A percentile compares a stretch with the other conserved stretches of the same genome.
Evolutionary conservation across 1,140 invertebrate genomes (phyloP).

Genomic region (Melitaea cinxia): DNA sequence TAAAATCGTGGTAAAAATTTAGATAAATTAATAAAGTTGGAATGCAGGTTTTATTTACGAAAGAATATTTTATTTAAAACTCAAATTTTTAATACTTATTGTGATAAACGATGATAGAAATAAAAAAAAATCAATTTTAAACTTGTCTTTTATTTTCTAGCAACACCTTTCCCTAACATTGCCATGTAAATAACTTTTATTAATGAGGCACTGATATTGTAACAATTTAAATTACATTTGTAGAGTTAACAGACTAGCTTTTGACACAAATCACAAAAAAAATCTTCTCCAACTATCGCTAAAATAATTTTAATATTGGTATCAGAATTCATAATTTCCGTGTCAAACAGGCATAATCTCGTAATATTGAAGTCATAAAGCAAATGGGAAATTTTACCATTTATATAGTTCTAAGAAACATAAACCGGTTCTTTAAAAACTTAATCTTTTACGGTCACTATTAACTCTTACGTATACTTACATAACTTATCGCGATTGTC

Average conservation of each 20-base stretch:
- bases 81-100: slow-evolving; percentile 20
- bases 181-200: slow-evolving; percentile 23
- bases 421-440: too few species aligned
- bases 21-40: background rate
- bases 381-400: too few species aligned
- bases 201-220: slow-evolving; percentile 23
- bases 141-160: slow-evolving; percentile 23
- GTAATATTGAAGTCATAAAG: too few species aligned
- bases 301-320: slow-evolving; percentile 5
- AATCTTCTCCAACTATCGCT: slow-evolving; percentile 10
- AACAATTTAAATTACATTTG: slow-evolving; percentile 21
- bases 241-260: slow-evolving; percentile 24
- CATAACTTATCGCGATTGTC: too few species aligned
- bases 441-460: too few species aligned
- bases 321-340: too few species aligned
- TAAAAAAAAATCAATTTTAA: slow-evolving; percentile 25
- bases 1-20: background rate
- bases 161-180: slow-evolving; percentile 14
- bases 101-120: slow-evolving; percentile 24
- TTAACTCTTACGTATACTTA: too few species aligned
- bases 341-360: too few species aligned
- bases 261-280: slow-evolving; percentile 14
- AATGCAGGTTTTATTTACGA: background rate
- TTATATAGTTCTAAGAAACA: too few species aligned
- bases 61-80: slow-evolving; percentile 8